These are phyloP conservation scores for Sporophila hypoxantha DNA, from an alignment of 2,113 vertebrate genomes.

Conservation along the genomic window DNA sequence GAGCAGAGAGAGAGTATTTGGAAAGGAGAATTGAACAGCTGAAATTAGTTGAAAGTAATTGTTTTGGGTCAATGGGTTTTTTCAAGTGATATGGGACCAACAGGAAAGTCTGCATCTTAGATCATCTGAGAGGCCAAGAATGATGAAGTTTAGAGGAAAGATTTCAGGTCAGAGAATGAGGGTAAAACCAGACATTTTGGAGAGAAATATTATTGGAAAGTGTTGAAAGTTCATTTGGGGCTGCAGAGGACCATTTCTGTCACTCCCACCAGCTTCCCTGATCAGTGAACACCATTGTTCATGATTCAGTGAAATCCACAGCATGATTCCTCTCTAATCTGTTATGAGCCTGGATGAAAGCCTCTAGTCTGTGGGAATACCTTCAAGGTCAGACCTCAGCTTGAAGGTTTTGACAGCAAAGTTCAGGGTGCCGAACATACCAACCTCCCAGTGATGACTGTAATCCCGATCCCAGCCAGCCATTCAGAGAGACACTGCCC, in stretches of 20 bases:
- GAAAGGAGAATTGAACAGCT: neutral
- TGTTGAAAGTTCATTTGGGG: neutral
- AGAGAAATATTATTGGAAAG: neutral
- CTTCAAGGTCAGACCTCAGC: neutral
- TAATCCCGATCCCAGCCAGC: neutral
- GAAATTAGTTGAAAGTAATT: neutral
- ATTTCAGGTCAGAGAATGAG: neutral
- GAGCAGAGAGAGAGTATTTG: neutral
- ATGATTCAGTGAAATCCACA: neutral
- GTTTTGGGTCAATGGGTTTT: neutral
- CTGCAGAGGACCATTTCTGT: neutral
- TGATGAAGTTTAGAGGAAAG: neutral
- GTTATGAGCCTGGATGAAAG: neutral
- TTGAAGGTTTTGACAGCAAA: neutral
- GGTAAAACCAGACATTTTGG: neutral
- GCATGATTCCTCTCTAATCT: neutral
- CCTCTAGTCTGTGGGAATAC: neutral
- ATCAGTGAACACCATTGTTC: neutral
- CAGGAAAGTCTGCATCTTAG: neutral
- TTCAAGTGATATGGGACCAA: neutral
- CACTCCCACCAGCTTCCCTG: neutral
- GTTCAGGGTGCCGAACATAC: neutral
- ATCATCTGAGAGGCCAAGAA: neutral
- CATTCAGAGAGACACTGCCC: neutral
- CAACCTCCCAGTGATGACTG: neutral